Conservation (phyloP, 1,140 invertebrate genomes). For the Arion vulgaris region DNA sequence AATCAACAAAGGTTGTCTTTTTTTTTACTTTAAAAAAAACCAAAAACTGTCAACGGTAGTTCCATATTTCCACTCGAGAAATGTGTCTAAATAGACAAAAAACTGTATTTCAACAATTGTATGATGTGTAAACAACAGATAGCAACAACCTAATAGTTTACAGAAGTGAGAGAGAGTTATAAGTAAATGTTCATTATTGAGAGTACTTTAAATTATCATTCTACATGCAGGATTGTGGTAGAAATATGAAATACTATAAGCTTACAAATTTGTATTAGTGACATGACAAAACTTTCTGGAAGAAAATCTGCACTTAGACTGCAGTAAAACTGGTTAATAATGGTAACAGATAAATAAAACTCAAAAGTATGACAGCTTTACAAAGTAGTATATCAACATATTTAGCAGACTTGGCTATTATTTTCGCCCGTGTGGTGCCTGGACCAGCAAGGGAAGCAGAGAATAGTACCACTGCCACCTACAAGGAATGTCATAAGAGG, state of each 20-base stretch:
- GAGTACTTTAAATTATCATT: not conserved
- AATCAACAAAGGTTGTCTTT: conserved; percentile 7
- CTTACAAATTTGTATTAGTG: not conserved
- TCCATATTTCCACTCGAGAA: not conserved
- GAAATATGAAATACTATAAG: not conserved
- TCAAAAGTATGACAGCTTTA: no score
- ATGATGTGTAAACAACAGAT: not conserved
- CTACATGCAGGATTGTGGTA: not conserved
- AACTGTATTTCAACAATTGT: not conserved
- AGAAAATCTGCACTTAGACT: no score
- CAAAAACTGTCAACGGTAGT: not conserved
- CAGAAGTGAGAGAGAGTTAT: no score
- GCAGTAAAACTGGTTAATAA: no score
- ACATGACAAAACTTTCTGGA: no score
- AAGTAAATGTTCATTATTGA: not conserved
- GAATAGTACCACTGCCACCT: no score
- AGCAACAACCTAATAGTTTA: not conserved
- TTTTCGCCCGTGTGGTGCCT: no score
- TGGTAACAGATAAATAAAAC: no score
- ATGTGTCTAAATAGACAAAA: not conserved
- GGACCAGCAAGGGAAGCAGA: no score
- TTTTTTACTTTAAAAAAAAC: not conserved
- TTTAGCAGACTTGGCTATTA: no score
- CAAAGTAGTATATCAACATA: no score
- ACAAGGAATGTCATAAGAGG: no score